Evolutionary conservation across 2,888 invertebrate species (phyloP), one percentile per base, ranked within the genome.

Genomic region (Marasmarcha lunaedactyla): DNA sequence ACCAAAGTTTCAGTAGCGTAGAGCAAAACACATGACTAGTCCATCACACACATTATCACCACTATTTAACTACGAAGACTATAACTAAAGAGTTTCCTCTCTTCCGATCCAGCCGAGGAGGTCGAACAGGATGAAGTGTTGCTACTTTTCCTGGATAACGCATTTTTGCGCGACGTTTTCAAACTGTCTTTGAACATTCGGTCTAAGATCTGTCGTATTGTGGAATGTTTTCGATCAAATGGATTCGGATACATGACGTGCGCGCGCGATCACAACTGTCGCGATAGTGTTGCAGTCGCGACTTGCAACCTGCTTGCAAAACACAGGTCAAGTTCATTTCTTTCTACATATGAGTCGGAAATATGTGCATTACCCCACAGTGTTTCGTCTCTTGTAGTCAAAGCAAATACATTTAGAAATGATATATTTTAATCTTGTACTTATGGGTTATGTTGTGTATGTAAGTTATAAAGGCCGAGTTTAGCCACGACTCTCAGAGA

Each of bases 161-260:
- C 62, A 53, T 62, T 61, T 47, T 62, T 67, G n/a, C 49, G 51
- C 14, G 50, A 48, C 20, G 49, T 59, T 45, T 51, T 63, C 20
- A 20, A 5, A n/a, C 56, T 46, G 30, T 83, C 79, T 40, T 83
- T 85, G 49, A 89, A 68, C 42, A 89, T 63, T 42, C 85, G 83
- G 54, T 89, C 89, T 51, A 89, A 64, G 51, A 89, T 85, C 64
- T 89, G 89, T 43, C 89, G 84, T 53, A 89, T 89, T 35, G 88
- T 88, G 43, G 88, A 88, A 67, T 89, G 89, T 59, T 89, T 89
- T 59, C 89, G 84, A 52, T 89, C 88, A 63, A 89, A 88, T 50
- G 89, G 89, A 61, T 89, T 89, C 14, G 89, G 89, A 67, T 86
- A 89, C 89, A 89, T 88, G 49, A 61, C 71, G 36, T 63, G 61